Percentiles rank a stretch among this genome's conserved stretches.
phyloP scores from a whole-genome alignment of 1,140 invertebrate species.

The Linepithema humile region DNA sequence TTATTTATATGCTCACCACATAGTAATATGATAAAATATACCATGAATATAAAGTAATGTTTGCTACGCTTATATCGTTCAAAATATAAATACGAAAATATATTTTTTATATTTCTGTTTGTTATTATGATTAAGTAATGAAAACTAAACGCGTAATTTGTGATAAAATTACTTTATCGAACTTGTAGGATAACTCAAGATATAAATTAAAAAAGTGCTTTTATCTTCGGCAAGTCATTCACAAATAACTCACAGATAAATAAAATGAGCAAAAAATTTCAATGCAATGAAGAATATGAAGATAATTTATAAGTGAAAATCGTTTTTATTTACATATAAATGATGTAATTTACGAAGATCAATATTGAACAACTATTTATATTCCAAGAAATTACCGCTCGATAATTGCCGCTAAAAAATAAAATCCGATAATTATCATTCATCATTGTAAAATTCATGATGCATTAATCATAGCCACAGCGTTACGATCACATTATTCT shows the following conservation, averaged over 20 bases:
- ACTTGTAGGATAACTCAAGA: not conserved
- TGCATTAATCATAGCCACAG: not conserved
- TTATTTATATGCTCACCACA: not conserved
- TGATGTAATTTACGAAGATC: not conserved
- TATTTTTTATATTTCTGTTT: not conserved
- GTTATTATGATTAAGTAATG: not conserved
- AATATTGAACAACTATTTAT: not conserved
- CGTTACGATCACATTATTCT: not conserved
- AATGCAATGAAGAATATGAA: not conserved
- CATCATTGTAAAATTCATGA: not conserved
- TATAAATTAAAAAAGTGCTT: constrained; percentile 1
- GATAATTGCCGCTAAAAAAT: not conserved
- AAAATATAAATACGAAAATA: not conserved
- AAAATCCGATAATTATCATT: not conserved
- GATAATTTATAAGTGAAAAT: not conserved
- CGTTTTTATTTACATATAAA: not conserved
- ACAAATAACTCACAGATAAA: not conserved
- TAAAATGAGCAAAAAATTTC: not conserved
- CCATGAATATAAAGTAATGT: no score
- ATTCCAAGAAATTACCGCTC: not conserved
- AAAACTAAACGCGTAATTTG: constrained; percentile 3
- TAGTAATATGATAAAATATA: not conserved
- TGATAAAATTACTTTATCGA: not conserved
- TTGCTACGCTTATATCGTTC: no score
- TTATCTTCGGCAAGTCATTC: not conserved